Conservation (phyloP, 1,140 invertebrate species). For the Pentalonia nigronervosa region DNA sequence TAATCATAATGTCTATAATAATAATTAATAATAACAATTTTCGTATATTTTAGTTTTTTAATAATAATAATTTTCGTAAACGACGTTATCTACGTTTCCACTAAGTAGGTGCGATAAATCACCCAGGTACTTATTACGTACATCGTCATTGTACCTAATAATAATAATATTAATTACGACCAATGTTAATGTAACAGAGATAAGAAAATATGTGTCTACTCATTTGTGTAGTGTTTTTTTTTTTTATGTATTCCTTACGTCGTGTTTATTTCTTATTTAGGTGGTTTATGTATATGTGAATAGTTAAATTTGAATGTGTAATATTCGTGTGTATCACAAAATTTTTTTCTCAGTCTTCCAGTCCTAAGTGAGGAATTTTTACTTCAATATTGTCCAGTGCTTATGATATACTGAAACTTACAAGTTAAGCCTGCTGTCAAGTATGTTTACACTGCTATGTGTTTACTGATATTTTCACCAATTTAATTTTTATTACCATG, state of each 20-base stretch:
- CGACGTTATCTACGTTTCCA: slow-evolving; percentile 32
- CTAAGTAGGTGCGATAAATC: slow-evolving; percentile 49
- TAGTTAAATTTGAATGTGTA: neutral
- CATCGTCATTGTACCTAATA: neutral
- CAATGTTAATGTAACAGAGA: slow-evolving; percentile 39
- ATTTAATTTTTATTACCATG: neutral
- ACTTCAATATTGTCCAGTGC: neutral
- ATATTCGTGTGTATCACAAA: neutral
- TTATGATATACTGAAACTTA: neutral
- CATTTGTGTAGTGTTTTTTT: slow-evolving; percentile 22
- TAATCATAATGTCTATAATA: neutral
- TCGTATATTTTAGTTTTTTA: neutral
- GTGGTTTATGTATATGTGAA: neutral
- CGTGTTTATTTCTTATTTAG: neutral
- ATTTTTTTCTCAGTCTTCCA: neutral
- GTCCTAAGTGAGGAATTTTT: neutral
- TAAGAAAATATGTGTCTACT: slow-evolving; percentile 47
- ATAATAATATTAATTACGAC: slow-evolving; percentile 43
- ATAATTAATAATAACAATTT: neutral
- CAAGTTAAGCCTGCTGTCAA: neutral
- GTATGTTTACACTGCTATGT: neutral
- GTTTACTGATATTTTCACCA: neutral
- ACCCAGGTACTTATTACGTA: slow-evolving; percentile 21
- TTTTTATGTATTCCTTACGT: neutral
- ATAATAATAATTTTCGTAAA: neutral